A percentile compares a stretch with the other conserved stretches of the same genome.
These are phyloP conservation scores for Sphinx pinastri DNA, from an alignment of 2,888 invertebrate genomes.

Conservation along the genomic window DNA sequence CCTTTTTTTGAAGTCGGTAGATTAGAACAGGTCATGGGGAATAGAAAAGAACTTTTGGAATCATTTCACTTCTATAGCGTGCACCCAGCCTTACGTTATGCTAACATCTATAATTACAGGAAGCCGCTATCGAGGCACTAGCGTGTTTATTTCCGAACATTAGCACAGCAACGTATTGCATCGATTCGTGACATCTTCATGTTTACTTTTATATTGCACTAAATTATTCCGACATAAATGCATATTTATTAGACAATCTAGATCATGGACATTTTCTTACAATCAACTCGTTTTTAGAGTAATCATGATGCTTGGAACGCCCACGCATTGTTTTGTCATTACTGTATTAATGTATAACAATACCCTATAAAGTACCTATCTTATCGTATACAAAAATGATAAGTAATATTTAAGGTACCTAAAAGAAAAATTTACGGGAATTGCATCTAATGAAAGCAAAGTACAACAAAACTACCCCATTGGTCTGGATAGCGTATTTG, in stretches of 20 bases:
- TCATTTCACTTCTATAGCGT: not conserved
- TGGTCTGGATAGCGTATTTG: too few relatives aligned
- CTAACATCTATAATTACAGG: conserved; percentile 6
- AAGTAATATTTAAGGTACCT: too few relatives aligned
- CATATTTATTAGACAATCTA: conserved; percentile 3
- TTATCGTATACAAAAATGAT: too few relatives aligned
- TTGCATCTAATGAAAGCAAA: too few relatives aligned
- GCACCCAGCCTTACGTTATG: conserved; percentile 7
- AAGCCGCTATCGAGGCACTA: conserved; percentile 31
- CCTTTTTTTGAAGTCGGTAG: too few relatives aligned
- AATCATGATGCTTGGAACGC: not conserved
- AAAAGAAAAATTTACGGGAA: too few relatives aligned
- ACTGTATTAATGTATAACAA: not conserved
- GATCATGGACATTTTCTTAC: not conserved
- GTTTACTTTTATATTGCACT: not conserved
- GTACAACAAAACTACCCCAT: too few relatives aligned
- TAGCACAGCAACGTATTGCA: not conserved
- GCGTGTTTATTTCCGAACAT: conserved; percentile 32
- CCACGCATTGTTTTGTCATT: not conserved
- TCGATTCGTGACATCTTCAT: conserved; percentile 30
- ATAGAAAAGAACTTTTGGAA: not conserved
- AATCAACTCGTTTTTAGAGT: not conserved
- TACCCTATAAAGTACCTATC: not conserved
- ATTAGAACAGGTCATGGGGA: too few relatives aligned
- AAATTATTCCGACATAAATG: conserved; percentile 3